A percentile compares a stretch with the other conserved stretches of the same genome.
Evolutionary conservation across 1,140 invertebrate species (phyloP).

Genomic region (Drosophila nasuta): DNA sequence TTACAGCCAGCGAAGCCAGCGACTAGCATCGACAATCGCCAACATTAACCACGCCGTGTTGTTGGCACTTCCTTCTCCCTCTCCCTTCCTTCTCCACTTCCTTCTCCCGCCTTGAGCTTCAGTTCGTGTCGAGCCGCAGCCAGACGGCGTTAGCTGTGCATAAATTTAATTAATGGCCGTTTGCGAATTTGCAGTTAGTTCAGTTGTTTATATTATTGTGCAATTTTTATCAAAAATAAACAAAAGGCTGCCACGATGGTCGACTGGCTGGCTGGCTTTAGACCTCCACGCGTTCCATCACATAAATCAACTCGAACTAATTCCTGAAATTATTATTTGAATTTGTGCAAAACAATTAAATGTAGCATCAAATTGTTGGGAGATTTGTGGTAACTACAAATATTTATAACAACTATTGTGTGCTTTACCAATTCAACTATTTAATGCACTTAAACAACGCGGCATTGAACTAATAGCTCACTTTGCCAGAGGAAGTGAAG

Average conservation of each 20-base stretch:
- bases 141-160: slow-evolving; percentile 34
- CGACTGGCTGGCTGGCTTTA: neutral
- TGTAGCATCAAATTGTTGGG: neutral
- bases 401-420: slow-evolving; percentile 7
- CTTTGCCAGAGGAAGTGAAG: neutral
- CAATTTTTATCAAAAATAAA: slow-evolving; percentile 42
- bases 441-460: neutral
- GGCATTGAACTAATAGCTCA: neutral
- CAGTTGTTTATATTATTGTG: slow-evolving; percentile 47
- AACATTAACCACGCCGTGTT: slow-evolving; percentile 40
- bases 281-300: neutral
- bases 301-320: slow-evolving; percentile 19
- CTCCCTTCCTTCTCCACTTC: slow-evolving; percentile 10
- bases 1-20: slow-evolving; percentile 25
- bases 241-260: slow-evolving; percentile 21
- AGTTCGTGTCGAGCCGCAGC: slow-evolving; percentile 7
- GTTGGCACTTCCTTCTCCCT: slow-evolving; percentile 44
- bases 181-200: slow-evolving; percentile 51
- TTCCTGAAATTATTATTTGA: slow-evolving; percentile 11
- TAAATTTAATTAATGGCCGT: slow-evolving; percentile 68
- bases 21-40: slow-evolving; percentile 32
- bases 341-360: slow-evolving; percentile 4
- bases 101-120: slow-evolving; percentile 3
- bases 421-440: neutral
- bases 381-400: neutral